Evolutionary conservation across 2,888 invertebrate species (phyloP), one percentile per base, ranked within the genome.

Genomic region (Orchesellides sinensis): DNA sequence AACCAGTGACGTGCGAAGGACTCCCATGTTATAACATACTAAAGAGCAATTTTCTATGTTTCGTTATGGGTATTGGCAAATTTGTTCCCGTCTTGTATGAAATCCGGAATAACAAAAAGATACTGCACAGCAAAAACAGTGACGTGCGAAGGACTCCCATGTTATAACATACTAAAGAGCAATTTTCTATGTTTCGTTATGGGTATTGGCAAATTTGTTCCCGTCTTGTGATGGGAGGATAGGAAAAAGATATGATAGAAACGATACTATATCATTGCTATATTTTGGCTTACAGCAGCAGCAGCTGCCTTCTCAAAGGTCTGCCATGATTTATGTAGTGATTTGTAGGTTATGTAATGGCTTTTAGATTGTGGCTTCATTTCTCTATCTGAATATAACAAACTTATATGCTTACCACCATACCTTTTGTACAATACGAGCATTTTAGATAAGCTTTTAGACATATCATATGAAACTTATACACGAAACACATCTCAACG

Each of bases 271-370:
- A 17, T 59, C 59, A 29, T 1, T 59, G 59, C 29, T 17, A 25
- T n/a, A 29, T 59, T 56, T 27, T 27, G 8, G n/a, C 6, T 3
- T 29, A 12, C n/a, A 29, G 59, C 29, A 68, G 77, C 68, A 77
- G 77, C 40, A 12, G n/a, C 45, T 77, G 77, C 65, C 27, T 49
- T 29, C 63, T n/a, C 29, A 56, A 72, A 73, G 70, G 59, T 14
- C 54, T 61, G 47, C 59, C 52, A 56, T 80, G 80, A 80, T 80
- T 80, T 80, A 80, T 80, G 72, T 73, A 73, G 80, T 80, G 80
- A 80, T 80, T 73, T 73, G 73, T 73, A 80, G 80, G 66, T 59
- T 79, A 65, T 61, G 73, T 80, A 80, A 80, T 80, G 80, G 80
- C 73, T 80, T 80, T 80, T 80, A 80, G 70, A 80, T 80, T 80